phyloP scores from a whole-genome alignment of 2,888 invertebrate genomes.

The Chydorus sphaericus region DNA sequence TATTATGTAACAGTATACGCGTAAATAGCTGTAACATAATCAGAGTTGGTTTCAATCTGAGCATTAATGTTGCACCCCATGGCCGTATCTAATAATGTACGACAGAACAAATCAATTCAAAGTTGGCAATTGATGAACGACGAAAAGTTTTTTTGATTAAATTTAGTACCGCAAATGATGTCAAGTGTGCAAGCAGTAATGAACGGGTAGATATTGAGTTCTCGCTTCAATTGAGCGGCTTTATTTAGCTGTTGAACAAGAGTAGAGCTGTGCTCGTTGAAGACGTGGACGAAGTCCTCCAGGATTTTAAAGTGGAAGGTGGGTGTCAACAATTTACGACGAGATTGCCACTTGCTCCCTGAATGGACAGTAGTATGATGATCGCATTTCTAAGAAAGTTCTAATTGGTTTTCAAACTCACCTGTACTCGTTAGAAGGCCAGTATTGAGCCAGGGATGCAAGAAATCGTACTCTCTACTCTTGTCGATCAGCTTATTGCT shows the following conservation, averaged over 20 bases:
- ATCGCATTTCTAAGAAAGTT: neutral
- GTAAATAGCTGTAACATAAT: slow-evolving; percentile 27
- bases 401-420: neutral
- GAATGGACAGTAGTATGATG: neutral
- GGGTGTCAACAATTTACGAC: slow-evolving; percentile 31
- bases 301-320: slow-evolving; percentile 35
- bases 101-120: too few relatives aligned
- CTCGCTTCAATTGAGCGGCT: slow-evolving; percentile 19
- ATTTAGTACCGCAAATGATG: slow-evolving; percentile 27
- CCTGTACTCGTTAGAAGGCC: slow-evolving; percentile 19
- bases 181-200: slow-evolving; percentile 29
- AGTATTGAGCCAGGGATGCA: slow-evolving; percentile 20
- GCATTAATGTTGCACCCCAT: slow-evolving; percentile 31
- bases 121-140: too few relatives aligned
- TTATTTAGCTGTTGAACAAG: slow-evolving; percentile 16
- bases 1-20: slow-evolving; percentile 23
- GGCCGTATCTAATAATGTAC: slow-evolving; percentile 31
- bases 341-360: slow-evolving; percentile 28
- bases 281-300: slow-evolving; percentile 28
- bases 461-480: slow-evolving; percentile 20
- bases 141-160: too few relatives aligned
- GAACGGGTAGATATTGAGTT: slow-evolving; percentile 27
- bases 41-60: slow-evolving; percentile 22
- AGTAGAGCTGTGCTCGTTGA: slow-evolving; percentile 11
- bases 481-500: slow-evolving; percentile 26